Base-by-base conservation (phyloP, 2,888 invertebrate species). In the Drosophila limbata region DNA sequence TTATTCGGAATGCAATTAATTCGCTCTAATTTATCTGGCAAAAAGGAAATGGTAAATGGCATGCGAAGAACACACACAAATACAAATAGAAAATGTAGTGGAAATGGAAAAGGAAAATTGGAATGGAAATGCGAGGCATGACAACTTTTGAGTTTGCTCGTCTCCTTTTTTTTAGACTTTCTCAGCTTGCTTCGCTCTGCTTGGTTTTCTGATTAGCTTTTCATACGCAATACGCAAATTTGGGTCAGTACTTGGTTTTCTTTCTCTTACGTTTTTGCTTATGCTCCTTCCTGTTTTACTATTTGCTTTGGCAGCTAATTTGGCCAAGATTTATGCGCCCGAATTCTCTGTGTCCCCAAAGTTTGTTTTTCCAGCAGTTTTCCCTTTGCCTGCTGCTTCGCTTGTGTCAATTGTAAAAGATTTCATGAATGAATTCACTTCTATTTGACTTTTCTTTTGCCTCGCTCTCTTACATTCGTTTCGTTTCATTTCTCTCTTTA, bases 391-490 rank as follows among this genome's bases (percentile, higher is more conserved):
- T 42, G 28, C 48, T 40, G 35, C 51, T 50, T 45, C n/a, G n/a
- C 53, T 45, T 66, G 66, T 73, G 71, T 74, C 86, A 88, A 90
- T 90, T 88, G 87, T 83, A 70, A 76, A 82, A 81, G 84, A 74
- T 84, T 89, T 90, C 78, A 80, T 77, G 81, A 88, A 89, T 88
- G 88, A 87, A 89, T 88, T 83, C 81, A 80, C 87, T 82, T 76
- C 73, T 71, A 67, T 87, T 84, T 86, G 74, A 80, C 72, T 87
- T 88, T 77, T 74, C 62, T 63, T 74, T 69, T 35, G 28, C 28
- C 2, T 17, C 1, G 25, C 25, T 51, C n/a, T 19, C 19, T 11
- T 15, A 28, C 33, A 3, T 28, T n/a, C 25, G 25, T 25, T 21
- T 35, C 33, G n/a, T 21, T 40, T 31, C 40, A 52, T 39, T 52